phyloP scores from a whole-genome alignment of 2,113 vertebrate genomes.

The Percopsis transmontana region DNA sequence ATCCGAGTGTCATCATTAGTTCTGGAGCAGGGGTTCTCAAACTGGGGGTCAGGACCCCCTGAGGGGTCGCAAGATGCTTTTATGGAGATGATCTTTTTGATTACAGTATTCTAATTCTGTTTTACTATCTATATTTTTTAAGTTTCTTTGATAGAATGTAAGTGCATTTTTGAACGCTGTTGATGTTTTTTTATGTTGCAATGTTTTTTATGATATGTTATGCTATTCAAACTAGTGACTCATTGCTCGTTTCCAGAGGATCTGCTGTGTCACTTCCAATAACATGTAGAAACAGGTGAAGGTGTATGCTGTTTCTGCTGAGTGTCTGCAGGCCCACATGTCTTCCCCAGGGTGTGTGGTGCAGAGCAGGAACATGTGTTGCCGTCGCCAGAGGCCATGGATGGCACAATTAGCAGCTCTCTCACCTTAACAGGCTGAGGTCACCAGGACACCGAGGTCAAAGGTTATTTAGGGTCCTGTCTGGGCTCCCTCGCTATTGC shows the following conservation, averaged over 20 bases:
- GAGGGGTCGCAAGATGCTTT: no score
- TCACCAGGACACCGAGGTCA: slow-evolving; percentile 63
- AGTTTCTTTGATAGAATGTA: no score
- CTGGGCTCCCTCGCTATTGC: slow-evolving; percentile 24
- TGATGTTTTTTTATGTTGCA: no score
- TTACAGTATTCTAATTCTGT: no score
- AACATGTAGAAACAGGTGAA: slow-evolving; percentile 22
- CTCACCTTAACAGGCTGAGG: slow-evolving; percentile 67
- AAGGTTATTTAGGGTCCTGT: slow-evolving; percentile 62
- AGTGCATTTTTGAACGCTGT: no score
- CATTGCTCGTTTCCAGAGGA: neutral
- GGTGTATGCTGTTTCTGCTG: slow-evolving; percentile 19
- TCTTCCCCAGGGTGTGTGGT: slow-evolving; percentile 10
- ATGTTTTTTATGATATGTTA: no score
- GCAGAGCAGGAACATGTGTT: slow-evolving; percentile 61
- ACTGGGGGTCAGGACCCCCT: no score
- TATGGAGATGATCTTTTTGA: no score
- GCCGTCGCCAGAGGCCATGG: slow-evolving; percentile 57
- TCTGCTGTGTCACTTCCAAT: slow-evolving; percentile 51
- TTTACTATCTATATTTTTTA: no score
- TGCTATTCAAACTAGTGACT: no score
- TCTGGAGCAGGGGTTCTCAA: no score
- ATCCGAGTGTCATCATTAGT: no score
- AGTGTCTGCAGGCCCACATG: slow-evolving; percentile 53
- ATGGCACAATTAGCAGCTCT: slow-evolving; percentile 73